A percentile compares a stretch with the other conserved stretches of the same genome.
Conservation (phyloP, 2,888 invertebrate genomes). For the Byasa hedistus region DNA sequence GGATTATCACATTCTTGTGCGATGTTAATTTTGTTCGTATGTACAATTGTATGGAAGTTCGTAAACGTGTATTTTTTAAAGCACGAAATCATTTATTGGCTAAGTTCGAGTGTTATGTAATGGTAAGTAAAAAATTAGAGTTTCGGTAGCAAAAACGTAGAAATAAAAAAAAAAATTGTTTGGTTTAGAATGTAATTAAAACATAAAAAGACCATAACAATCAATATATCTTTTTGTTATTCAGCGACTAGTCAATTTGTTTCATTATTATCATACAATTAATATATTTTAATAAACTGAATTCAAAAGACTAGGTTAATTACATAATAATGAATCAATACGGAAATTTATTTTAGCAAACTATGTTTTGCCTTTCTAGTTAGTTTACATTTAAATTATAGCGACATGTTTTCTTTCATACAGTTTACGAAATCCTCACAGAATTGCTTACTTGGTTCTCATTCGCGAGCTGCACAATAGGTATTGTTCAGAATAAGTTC, state of each 20-base stretch:
- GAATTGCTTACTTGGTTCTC: conserved; percentile 16
- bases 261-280: too few species aligned
- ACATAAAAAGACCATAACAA: too few species aligned
- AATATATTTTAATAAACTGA: too few species aligned
- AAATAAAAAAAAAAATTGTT: too few species aligned
- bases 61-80: neutral
- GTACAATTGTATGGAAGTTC: neutral
- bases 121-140: neutral
- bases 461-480: conserved; percentile 32
- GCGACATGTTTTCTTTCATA: neutral
- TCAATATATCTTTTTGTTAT: too few species aligned
- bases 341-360: too few species aligned
- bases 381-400: neutral
- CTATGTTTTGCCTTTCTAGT: neutral
- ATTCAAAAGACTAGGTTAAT: too few species aligned
- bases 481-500: conserved; percentile 60
- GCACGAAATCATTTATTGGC: neutral
- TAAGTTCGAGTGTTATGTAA: too few species aligned
- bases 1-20: conserved; percentile 31
- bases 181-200: too few species aligned
- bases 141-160: too few species aligned
- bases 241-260: too few species aligned
- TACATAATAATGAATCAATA: too few species aligned
- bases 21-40: conserved; percentile 6
- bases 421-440: conserved; percentile 10